Conservation (phyloP, 2,797 vertebrate species). For the Cuculus canorus region DNA sequence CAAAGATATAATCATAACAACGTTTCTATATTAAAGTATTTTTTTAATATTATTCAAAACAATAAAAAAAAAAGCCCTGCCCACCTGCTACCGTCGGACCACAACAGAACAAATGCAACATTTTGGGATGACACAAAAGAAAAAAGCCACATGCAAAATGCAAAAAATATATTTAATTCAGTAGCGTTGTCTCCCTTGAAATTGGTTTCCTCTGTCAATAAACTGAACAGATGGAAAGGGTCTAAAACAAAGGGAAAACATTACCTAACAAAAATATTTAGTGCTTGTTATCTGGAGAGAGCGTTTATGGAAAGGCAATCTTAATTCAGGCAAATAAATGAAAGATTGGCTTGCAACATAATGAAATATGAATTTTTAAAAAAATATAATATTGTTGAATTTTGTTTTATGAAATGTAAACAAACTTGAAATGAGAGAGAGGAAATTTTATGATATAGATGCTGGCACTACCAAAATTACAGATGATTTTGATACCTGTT, state of each 20-base stretch:
- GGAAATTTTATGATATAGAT: not conserved
- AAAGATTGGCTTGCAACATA: not conserved
- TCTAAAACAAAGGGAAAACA: not conserved
- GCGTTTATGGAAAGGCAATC: not conserved
- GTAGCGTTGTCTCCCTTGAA: not conserved
- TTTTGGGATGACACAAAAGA: not conserved
- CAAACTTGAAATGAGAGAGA: not conserved
- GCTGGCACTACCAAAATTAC: not conserved
- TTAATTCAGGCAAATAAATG: not conserved
- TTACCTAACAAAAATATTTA: not conserved
- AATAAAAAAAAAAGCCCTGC: not conserved
- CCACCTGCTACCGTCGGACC: not conserved
- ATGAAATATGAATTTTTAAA: not conserved
- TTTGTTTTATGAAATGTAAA: not conserved
- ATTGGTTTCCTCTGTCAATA: not conserved
- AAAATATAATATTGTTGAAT: accelerated
- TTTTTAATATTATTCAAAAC: not conserved
- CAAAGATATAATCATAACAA: not conserved
- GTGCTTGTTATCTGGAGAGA: not conserved
- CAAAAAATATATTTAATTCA: not conserved
- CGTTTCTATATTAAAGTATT: not conserved
- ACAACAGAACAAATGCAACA: not conserved
- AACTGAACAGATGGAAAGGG: conserved; percentile 13
- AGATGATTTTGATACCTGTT: not conserved
- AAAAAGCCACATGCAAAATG: not conserved